These are phyloP conservation scores for Notodonta ziczac DNA, from an alignment of 2,888 invertebrate genomes.

Conservation along the genomic window DNA sequence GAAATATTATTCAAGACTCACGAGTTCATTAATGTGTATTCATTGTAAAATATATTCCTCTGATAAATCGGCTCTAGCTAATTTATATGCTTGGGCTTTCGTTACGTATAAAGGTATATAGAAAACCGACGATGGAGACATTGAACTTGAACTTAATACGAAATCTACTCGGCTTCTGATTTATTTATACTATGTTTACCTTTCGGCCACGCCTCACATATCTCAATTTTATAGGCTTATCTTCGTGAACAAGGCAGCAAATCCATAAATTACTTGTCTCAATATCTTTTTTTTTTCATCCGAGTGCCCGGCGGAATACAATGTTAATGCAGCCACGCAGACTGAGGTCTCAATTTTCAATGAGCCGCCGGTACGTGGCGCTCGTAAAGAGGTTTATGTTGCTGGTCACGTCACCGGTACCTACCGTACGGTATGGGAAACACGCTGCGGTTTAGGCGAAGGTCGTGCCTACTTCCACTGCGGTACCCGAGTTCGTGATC, in stretches of 20 bases:
- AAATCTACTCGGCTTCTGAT: too few species aligned
- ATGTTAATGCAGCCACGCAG: conserved; percentile 25
- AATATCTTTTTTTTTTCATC: neutral
- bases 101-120: too few species aligned
- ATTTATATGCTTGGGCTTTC: neutral
- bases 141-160: too few species aligned
- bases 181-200: too few species aligned
- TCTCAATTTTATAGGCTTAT: neutral
- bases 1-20: too few species aligned
- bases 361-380: conserved; percentile 37
- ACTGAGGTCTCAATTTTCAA: conserved; percentile 55
- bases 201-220: too few species aligned
- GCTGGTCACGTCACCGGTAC: conserved; percentile 53
- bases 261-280: conserved; percentile 2
- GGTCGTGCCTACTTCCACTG: conserved; percentile 33
- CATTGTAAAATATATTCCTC: neutral
- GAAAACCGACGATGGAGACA: neutral
- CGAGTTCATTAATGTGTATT: too few species aligned
- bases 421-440: conserved; percentile 48
- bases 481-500: conserved; percentile 7
- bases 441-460: conserved; percentile 43
- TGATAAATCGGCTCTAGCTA: neutral
- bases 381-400: conserved; percentile 48
- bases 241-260: neutral
- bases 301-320: conserved; percentile 9